Evolutionary conservation across 2,113 vertebrate genomes (phyloP), one percentile per base, ranked within the genome.

Genomic region (Zosterops lateralis): DNA sequence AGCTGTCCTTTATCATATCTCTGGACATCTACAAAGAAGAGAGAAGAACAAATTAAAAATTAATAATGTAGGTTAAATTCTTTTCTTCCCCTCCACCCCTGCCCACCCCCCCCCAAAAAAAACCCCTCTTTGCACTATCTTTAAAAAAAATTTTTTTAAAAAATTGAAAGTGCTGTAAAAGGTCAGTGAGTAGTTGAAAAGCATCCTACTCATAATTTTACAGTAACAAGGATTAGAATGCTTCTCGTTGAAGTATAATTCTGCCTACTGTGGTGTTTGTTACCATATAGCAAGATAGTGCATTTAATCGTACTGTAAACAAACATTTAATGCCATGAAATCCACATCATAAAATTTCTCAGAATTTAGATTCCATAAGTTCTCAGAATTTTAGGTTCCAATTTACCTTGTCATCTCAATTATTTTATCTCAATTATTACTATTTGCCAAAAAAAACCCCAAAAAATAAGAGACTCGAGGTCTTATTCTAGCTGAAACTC

Each of bases 11-110:
- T 99, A 99, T 97, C 99, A 99, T 96, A 99, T 99, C 96, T 99
- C 99, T 54, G 99, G 99, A 91, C 99, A 99, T 95, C 98, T 99
- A 84, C 99, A 99, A 97, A 99, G 98, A 97, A 98, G 98, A 97
- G 98, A 99, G 95, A 99, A 98, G 97, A 98, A 98, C 98, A 99
- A 99, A 97, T 97, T 99, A 97, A 99, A 99, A 97, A 98, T 99
- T 96, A 99, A 99, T 97, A 99, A 99, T 95, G 99, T 99, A 97
- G 92, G 98, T 98, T 50, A 75, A 53, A 78, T 81, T 54, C 7
- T 62, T 56, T 36, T 73, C 32, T 36, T 26, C 16, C 7, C 25
- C 5, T 8, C 4, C 2, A 6, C 54, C 18, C 17, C 29, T 8
- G 3, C 19, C 11, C n/a, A 38, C 10, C 17, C 25, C 10, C 0